These are phyloP conservation scores for Gastrophysa polygoni DNA, from an alignment of 2,888 invertebrate genomes.

Conservation along the genomic window DNA sequence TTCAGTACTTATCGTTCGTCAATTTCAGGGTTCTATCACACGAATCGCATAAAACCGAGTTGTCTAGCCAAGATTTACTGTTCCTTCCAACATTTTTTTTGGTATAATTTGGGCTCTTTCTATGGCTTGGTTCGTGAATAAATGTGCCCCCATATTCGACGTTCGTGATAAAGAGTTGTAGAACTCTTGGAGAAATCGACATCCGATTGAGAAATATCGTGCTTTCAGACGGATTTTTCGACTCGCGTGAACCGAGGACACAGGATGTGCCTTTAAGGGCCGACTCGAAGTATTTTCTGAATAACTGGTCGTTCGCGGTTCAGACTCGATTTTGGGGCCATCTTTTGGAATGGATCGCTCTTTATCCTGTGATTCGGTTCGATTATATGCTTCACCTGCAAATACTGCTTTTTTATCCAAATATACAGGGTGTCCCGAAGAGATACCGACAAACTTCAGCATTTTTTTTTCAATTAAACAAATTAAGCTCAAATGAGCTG, in stretches of 20 bases:
- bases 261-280: background rate
- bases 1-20: too few species aligned
- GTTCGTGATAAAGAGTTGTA: conserved; percentile 44
- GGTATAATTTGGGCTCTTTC: background rate
- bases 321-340: too few species aligned
- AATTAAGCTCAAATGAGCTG: too few species aligned
- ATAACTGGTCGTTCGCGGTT: background rate
- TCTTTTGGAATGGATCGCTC: too few species aligned
- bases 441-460: too few species aligned
- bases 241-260: conserved; percentile 45
- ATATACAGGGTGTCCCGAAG: too few species aligned
- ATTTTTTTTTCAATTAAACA: too few species aligned
- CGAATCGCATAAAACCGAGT: background rate
- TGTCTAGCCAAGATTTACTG: background rate
- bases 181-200: conserved; percentile 37
- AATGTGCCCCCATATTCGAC: conserved; percentile 20
- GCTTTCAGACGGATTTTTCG: conserved; percentile 41
- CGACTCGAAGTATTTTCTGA: background rate
- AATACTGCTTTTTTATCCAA: too few species aligned
- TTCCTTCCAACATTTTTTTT: background rate
- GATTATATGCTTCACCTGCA: too few species aligned
- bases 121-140: background rate
- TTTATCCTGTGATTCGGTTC: too few species aligned
- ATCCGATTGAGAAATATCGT: conserved; percentile 49
- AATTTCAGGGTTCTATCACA: background rate